Evolutionary conservation across 2,888 invertebrate species (phyloP).

Genomic region (Choreutis nemorana): DNA sequence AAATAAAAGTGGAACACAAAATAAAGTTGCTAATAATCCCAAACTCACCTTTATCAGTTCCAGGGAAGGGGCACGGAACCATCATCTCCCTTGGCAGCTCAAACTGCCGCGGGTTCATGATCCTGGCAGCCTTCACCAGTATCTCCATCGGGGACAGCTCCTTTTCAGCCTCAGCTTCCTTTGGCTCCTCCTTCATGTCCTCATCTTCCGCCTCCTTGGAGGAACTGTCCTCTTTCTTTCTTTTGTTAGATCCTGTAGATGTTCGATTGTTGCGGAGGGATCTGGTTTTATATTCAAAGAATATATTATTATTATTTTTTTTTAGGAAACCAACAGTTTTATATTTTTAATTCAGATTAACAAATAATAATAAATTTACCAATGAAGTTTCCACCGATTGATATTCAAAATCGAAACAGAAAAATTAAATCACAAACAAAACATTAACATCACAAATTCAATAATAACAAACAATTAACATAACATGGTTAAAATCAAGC

Average conservation of each 20-base stretch:
- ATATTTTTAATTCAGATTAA: too few species aligned
- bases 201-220: constrained; percentile 16
- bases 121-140: constrained; percentile 81
- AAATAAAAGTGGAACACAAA: too few species aligned
- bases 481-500: too few species aligned
- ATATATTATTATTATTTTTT: too few species aligned
- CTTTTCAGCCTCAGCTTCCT: constrained; percentile 19
- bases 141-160: constrained; percentile 74
- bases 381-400: too few species aligned
- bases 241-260: constrained; percentile 34
- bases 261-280: constrained; percentile 35
- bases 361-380: too few species aligned
- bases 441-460: too few species aligned
- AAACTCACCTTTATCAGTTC: constrained; percentile 78
- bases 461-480: too few species aligned
- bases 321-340: too few species aligned
- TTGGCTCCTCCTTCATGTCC: constrained; percentile 18
- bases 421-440: too few species aligned
- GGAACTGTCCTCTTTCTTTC: constrained; percentile 30
- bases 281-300: too few species aligned
- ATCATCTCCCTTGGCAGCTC: constrained; percentile 84
- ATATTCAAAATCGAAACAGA: too few species aligned
- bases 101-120: constrained; percentile 91
- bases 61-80: constrained; percentile 80
- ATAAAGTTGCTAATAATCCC: constrained; percentile 3